Percentiles rank a stretch among this genome's conserved stretches.
phyloP scores from a whole-genome alignment of 2,888 invertebrate genomes.

The Catotricha subobsoleta region DNA sequence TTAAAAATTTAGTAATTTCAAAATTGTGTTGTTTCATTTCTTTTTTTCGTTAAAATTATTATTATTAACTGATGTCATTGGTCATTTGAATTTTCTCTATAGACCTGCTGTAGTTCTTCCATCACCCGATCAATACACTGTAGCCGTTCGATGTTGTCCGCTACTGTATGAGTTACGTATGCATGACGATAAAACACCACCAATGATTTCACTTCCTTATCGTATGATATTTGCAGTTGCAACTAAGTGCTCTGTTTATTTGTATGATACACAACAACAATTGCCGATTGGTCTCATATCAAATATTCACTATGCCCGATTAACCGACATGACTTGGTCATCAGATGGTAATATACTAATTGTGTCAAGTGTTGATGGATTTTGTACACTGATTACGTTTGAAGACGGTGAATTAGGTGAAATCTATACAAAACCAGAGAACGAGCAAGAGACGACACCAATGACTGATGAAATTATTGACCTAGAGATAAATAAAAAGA shows the following conservation, averaged over 20 bases:
- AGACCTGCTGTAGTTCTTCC: constrained; percentile 68
- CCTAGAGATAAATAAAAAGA: constrained; percentile 11
- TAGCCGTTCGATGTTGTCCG: constrained; percentile 71
- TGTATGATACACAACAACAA: constrained; percentile 75
- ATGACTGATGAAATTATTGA: too few relatives aligned
- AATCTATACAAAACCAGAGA: background rate
- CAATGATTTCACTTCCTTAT: constrained; percentile 46
- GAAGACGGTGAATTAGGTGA: constrained; percentile 50
- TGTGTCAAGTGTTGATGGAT: constrained; percentile 78
- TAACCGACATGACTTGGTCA: constrained; percentile 81
- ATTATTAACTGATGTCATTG: too few relatives aligned
- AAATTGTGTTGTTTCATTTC: too few relatives aligned
- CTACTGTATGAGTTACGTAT: constrained; percentile 41
- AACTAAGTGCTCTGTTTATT: constrained; percentile 64
- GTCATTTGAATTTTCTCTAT: constrained; percentile 19
- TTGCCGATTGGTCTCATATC: constrained; percentile 62
- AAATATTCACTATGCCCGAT: constrained; percentile 75
- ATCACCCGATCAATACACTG: constrained; percentile 59
- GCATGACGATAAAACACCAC: constrained; percentile 23
- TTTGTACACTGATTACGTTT: constrained; percentile 70
- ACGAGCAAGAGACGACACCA: background rate
- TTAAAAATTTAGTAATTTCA: too few relatives aligned
- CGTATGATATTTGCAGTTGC: constrained; percentile 83
- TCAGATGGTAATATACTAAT: constrained; percentile 55
- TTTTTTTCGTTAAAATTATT: too few relatives aligned